phyloP scores from a whole-genome alignment of 2,113 vertebrate species.

The Cynoglossus semilaevis region DNA sequence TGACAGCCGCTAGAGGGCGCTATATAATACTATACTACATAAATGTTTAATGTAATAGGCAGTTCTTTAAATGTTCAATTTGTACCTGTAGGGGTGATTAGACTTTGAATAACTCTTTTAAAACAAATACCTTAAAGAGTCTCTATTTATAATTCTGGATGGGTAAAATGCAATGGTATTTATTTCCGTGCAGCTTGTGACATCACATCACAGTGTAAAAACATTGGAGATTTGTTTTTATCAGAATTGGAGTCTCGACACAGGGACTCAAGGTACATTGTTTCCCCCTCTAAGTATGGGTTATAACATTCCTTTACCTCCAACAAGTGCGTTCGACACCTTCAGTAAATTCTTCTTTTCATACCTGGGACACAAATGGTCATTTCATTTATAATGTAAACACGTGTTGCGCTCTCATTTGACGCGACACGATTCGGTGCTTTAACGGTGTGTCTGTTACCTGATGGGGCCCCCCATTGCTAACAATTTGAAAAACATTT shows the following conservation, averaged over 20 bases:
- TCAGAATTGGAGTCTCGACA: conserved; percentile 29
- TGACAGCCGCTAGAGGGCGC: too few species aligned
- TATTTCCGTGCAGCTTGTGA: conserved; percentile 6
- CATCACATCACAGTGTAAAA: conserved; percentile 27
- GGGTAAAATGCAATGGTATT: too few species aligned
- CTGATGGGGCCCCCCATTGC: conserved; percentile 28
- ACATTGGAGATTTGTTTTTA: conserved; percentile 17
- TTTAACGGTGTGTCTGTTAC: conserved; percentile 34
- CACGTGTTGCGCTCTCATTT: not conserved
- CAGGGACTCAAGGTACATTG: conserved; percentile 3
- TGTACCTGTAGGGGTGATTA: too few species aligned
- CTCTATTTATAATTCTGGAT: too few species aligned
- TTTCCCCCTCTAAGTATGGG: conserved; percentile 32
- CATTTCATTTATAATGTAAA: conserved; percentile 9
- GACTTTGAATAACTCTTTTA: too few species aligned
- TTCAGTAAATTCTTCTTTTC: conserved; percentile 45
- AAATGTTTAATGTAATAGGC: too few species aligned
- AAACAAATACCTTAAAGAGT: too few species aligned
- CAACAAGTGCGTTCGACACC: conserved; percentile 31
- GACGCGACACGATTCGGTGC: not conserved
- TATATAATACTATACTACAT: too few species aligned
- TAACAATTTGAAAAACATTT: conserved; percentile 49
- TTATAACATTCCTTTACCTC: conserved; percentile 33
- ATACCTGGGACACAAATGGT: conserved; percentile 5
- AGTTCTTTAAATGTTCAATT: too few species aligned